Base-by-base conservation (phyloP, 1,140 invertebrate genomes). In the Phthorimaea operculella region DNA sequence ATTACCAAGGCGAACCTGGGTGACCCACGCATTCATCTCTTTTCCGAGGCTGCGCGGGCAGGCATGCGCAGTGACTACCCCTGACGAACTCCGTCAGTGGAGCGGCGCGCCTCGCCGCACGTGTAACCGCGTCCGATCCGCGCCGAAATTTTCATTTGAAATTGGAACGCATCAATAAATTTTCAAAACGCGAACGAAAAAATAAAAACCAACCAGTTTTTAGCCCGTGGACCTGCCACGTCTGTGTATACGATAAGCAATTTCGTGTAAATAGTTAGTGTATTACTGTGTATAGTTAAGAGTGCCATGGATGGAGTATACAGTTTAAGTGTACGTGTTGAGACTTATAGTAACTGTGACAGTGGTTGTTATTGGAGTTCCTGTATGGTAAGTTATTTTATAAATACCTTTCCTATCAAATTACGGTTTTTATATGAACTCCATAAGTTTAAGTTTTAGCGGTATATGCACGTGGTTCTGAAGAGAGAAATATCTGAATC, bases 1-100 rank as follows among this genome's bases (percentile, higher is more conserved):
- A 28, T 28, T 28, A 28, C 6, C 21, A 39, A n/a, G 36, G 3
- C 36, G 36, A 39, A 9, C 36, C n/a, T 12, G n/a, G n/a, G 36
- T 39, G 4, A 39, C 36, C n/a, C 36, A 39, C 36, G 44, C 62
- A 72, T 72, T 66, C 64, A 58, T 69, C 69, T 59, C 61, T 62
- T 61, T 67, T 62, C 59, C 65, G 75, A 75, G 64, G 68, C 61
- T 79, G 74, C 76, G 74, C 74, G 76, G 64, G 54, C 63, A 68
- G 60, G 62, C 75, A 79, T 83, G 79, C 77, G 79, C 79, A 83
- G 66, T 69, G 66, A 34, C 51, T 15, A 11, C 57, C 15, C 63
- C 55, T 63, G 65, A 73, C 74, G 79, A 74, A 77, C 57, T 58
- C 60, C 63, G 65, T 66, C 74, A 78, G 79, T 74, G 63, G 44